phyloP scores from a whole-genome alignment of 2,888 invertebrate species.

The Rhagophthalmus giganteus region DNA sequence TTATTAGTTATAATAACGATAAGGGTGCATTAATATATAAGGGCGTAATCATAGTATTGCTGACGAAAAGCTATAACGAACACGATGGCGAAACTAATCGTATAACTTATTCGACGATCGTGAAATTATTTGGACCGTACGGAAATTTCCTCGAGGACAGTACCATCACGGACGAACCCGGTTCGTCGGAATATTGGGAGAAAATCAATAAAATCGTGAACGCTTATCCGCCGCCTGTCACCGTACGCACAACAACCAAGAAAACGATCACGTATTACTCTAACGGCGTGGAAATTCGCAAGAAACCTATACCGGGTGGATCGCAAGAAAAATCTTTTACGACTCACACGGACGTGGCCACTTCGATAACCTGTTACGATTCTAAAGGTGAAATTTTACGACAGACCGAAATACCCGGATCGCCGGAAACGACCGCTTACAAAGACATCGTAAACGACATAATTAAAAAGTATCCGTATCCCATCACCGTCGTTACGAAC shows the following conservation, averaged over 20 bases:
- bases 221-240: constrained; percentile 2
- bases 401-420: not conserved
- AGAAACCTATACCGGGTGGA: not conserved
- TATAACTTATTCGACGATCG: constrained; percentile 2
- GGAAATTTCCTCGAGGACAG: constrained; percentile 5
- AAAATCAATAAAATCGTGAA: constrained; percentile 6
- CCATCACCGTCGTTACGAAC: constrained; percentile 2
- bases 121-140: constrained; percentile 6
- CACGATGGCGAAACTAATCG: not conserved
- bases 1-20: constrained; percentile 3
- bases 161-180: constrained; percentile 5
- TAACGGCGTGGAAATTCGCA: constrained; percentile 1
- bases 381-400: not conserved
- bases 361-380: not conserved
- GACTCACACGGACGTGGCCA: not conserved
- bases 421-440: not conserved
- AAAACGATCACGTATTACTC: constrained; percentile 8
- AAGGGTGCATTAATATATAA: constrained; percentile 1
- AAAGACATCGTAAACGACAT: too few relatives aligned
- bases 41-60: not conserved
- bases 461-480: too few relatives aligned
- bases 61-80: not conserved
- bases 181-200: constrained; percentile 11
- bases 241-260: constrained; percentile 1
- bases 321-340: not conserved